A percentile compares a stretch with the other conserved stretches of the same genome.
Conservation (phyloP, 2,888 invertebrate species). For the Diarsia rubi region DNA sequence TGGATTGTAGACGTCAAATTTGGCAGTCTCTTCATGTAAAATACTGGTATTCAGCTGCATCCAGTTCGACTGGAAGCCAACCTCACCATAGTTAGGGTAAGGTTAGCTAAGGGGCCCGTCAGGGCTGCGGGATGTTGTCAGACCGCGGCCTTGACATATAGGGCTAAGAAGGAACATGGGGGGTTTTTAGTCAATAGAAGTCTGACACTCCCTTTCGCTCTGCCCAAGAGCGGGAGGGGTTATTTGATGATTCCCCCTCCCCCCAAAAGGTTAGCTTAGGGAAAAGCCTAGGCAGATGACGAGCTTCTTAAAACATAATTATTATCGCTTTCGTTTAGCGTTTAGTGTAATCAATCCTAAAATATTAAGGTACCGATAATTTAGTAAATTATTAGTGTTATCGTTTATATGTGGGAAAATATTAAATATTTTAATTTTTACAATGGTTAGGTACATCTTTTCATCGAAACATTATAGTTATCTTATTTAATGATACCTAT, state of each 20-base stretch:
- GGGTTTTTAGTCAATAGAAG: too few relatives aligned
- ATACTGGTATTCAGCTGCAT: neutral
- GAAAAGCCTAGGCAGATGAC: neutral
- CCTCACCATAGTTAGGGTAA: too few relatives aligned
- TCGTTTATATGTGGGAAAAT: constrained; percentile 61
- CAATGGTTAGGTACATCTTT: constrained; percentile 39
- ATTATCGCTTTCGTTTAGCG: constrained; percentile 30
- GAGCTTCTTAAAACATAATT: neutral
- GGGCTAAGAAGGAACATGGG: too few relatives aligned
- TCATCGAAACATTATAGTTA: constrained; percentile 48
- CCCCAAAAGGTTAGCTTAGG: too few relatives aligned
- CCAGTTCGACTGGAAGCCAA: neutral
- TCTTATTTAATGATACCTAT: constrained; percentile 52
- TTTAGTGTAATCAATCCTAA: constrained; percentile 29
- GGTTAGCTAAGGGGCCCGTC: too few relatives aligned
- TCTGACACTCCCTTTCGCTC: too few relatives aligned
- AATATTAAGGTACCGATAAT: constrained; percentile 68
- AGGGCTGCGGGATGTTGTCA: too few relatives aligned
- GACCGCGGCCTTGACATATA: too few relatives aligned
- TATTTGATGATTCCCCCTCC: too few relatives aligned
- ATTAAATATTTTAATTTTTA: constrained; percentile 52
- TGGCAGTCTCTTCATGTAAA: neutral
- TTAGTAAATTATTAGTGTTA: constrained; percentile 69
- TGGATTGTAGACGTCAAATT: neutral
- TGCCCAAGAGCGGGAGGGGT: too few relatives aligned